A percentile compares a stretch with the other conserved stretches of the same genome.
phyloP scores from a whole-genome alignment of 2,888 invertebrate species.

The Epistrophe eligans region DNA sequence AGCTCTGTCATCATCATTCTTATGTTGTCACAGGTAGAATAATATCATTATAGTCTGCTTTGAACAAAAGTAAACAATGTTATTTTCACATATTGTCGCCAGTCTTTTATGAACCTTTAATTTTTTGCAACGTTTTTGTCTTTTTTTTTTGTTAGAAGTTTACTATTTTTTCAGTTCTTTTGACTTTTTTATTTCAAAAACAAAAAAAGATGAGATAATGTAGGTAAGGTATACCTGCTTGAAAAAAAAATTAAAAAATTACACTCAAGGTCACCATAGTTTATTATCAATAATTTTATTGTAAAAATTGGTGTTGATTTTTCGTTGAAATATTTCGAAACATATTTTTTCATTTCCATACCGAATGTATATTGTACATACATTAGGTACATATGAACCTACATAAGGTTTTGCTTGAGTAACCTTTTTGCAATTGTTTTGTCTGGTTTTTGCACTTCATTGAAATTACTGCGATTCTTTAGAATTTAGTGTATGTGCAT shows the following conservation, averaged over 20 bases:
- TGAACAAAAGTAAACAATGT: slow-evolving; percentile 11
- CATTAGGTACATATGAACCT: no score
- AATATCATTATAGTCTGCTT: not conserved
- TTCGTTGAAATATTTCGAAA: no score
- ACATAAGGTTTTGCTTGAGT: no score
- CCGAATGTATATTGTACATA: no score
- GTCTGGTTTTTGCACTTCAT: no score
- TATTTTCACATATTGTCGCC: not conserved
- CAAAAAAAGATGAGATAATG: not conserved
- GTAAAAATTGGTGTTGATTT: not conserved
- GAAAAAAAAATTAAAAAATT: not conserved
- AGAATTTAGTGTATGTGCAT: no score
- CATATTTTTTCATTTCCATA: no score
- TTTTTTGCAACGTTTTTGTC: not conserved
- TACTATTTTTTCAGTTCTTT: not conserved
- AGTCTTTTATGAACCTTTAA: not conserved
- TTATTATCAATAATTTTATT: not conserved
- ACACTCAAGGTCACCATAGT: not conserved
- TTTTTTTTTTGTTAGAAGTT: not conserved
- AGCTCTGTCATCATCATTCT: not conserved
- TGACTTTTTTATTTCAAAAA: not conserved
- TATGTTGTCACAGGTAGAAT: not conserved
- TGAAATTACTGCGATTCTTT: no score
- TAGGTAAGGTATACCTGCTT: not conserved
- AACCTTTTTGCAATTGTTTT: no score